A percentile compares a stretch with the other conserved stretches of the same genome.
Conservation (phyloP, 2,888 invertebrate genomes). For the Synanthedon tipuliformis region DNA sequence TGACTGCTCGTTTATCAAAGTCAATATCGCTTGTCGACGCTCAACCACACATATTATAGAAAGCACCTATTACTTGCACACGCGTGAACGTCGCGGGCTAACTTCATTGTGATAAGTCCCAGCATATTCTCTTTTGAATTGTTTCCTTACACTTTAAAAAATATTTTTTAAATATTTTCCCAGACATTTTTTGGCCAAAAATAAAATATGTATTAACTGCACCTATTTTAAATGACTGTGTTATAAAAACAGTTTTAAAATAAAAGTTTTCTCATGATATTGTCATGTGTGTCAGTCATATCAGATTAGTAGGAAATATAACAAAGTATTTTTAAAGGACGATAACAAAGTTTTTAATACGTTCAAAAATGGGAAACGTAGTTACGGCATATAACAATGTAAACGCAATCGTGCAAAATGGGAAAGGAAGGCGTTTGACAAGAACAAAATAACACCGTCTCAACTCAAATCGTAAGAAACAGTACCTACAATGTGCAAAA, state of each 20-base stretch:
- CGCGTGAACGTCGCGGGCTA: slow-evolving; percentile 22
- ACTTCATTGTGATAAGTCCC: slow-evolving; percentile 11
- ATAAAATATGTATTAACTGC: too few species aligned
- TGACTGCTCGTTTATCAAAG: slow-evolving; percentile 66
- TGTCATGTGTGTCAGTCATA: too few species aligned
- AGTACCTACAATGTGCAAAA: slow-evolving; percentile 35
- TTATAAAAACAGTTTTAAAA: too few species aligned
- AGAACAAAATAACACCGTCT: slow-evolving; percentile 35
- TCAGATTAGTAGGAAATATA: slow-evolving; percentile 2
- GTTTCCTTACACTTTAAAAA: too few species aligned
- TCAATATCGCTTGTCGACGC: slow-evolving; percentile 64
- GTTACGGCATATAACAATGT: slow-evolving; percentile 12
- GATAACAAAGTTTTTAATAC: slow-evolving; percentile 3
- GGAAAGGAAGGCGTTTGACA: slow-evolving; percentile 40
- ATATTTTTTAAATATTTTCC: too few species aligned
- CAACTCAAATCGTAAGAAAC: slow-evolving; percentile 32
- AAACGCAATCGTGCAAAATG: slow-evolving; percentile 24
- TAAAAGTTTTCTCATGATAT: too few species aligned
- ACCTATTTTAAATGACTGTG: too few species aligned
- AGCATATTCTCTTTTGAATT: background rate
- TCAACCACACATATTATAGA: slow-evolving; percentile 22
- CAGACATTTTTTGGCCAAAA: too few species aligned
- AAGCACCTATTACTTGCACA: slow-evolving; percentile 38
- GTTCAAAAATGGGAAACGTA: background rate
- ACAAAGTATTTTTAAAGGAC: slow-evolving; percentile 4